These are phyloP conservation scores for Phragmatobia fuliginosa DNA, from an alignment of 2,888 invertebrate genomes.

Conservation along the genomic window DNA sequence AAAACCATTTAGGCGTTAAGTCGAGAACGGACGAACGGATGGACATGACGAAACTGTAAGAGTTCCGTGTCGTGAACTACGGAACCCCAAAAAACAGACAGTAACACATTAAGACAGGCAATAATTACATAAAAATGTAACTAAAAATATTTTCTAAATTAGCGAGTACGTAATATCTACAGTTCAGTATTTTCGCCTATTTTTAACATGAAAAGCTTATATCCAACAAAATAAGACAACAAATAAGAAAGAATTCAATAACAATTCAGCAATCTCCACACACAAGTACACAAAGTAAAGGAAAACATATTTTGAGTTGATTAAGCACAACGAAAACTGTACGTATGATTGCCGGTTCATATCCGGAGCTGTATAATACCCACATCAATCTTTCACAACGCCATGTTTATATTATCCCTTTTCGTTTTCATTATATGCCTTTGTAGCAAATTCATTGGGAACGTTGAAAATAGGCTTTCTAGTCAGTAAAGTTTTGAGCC, in stretches of 20 bases:
- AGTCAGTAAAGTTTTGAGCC: neutral
- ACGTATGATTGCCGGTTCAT: conserved; percentile 49
- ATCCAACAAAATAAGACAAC: neutral
- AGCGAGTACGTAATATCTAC: neutral
- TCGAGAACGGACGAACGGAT: too few relatives aligned
- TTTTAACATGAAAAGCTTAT: neutral
- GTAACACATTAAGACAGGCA: too few relatives aligned
- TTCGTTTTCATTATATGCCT: conserved; percentile 42
- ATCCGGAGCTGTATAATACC: conserved; percentile 50
- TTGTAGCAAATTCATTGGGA: conserved; percentile 11
- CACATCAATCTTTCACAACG: conserved; percentile 55
- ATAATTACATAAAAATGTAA: too few relatives aligned
- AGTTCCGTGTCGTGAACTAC: too few relatives aligned
- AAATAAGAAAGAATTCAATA: neutral
- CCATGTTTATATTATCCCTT: conserved; percentile 53
- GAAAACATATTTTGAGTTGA: conserved; percentile 28
- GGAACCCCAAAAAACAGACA: too few relatives aligned
- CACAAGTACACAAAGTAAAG: conserved; percentile 16
- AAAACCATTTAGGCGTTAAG: too few relatives aligned
- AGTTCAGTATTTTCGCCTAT: neutral
- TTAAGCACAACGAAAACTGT: conserved; percentile 40
- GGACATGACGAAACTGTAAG: too few relatives aligned
- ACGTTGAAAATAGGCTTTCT: neutral
- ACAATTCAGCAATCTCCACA: neutral
- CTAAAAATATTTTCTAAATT: neutral